A percentile compares a stretch with the other conserved stretches of the same genome.
Conservation (phyloP, 37 sponge, comb jelly and placozoan genomes). For the Theonella swinhoei region DNA sequence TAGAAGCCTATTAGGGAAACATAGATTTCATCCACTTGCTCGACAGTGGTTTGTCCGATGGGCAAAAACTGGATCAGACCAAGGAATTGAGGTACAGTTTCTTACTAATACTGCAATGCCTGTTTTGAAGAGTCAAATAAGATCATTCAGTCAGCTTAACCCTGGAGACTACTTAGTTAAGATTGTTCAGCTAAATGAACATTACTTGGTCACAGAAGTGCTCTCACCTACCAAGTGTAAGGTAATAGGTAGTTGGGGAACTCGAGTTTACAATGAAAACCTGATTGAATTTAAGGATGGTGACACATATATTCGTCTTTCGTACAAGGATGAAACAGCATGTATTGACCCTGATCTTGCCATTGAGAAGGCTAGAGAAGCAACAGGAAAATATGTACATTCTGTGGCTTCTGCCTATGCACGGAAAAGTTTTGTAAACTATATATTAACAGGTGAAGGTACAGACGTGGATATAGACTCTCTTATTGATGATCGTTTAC, state of each 20-base stretch:
- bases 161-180: slow-evolving; percentile 46
- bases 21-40: neutral
- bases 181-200: slow-evolving; percentile 7
- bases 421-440: slow-evolving; percentile 39
- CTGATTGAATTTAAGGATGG: neutral
- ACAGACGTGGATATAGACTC: slow-evolving; percentile 10
- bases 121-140: slow-evolving; percentile 33
- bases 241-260: slow-evolving; percentile 10
- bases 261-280: neutral
- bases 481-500: slow-evolving; percentile 29
- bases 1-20: neutral
- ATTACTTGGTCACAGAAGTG: slow-evolving; percentile 25
- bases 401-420: neutral
- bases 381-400: neutral
- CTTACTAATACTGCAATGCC: slow-evolving; percentile 14
- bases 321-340: slow-evolving; percentile 15
- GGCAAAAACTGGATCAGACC: slow-evolving; percentile 54
- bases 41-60: slow-evolving; percentile 47
- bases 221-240: slow-evolving; percentile 6
- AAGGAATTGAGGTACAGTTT: slow-evolving; percentile 43
- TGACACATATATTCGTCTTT: neutral
- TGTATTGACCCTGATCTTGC: slow-evolving; percentile 16
- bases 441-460: slow-evolving; percentile 12
- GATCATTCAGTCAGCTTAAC: slow-evolving; percentile 36
- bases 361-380: slow-evolving; percentile 1